Evolutionary conservation across 1,140 invertebrate species (phyloP).

Genomic region (Mizuhopecten yessoensis): DNA sequence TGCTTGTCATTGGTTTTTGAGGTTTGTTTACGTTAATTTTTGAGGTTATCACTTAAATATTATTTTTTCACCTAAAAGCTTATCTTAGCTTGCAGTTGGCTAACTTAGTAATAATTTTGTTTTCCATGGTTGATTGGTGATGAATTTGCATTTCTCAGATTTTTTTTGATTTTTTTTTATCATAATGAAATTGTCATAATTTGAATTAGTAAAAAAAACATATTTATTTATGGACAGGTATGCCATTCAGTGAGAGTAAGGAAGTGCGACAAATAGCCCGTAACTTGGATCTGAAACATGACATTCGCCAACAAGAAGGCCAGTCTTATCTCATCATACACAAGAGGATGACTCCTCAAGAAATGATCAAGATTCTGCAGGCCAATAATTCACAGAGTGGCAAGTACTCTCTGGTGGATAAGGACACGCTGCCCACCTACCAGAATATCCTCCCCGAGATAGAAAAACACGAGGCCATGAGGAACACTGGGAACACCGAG

Average conservation of each 20-base stretch:
- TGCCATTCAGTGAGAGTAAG: conserved; percentile 56
- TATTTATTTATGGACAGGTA: conserved; percentile 48
- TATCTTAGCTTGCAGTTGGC: no score
- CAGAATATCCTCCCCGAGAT: conserved; percentile 53
- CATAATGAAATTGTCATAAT: no score
- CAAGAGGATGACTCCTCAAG: conserved; percentile 61
- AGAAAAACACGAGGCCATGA: conserved; percentile 44
- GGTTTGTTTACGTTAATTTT: no score
- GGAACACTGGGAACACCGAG: not conserved
- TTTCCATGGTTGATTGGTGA: no score
- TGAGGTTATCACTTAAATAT: no score
- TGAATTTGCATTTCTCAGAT: no score
- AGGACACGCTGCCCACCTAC: conserved; percentile 60
- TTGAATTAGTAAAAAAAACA: no score
- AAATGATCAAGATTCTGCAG: conserved; percentile 61
- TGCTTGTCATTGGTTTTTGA: no score
- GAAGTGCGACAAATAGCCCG: conserved; percentile 55
- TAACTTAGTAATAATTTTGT: no score
- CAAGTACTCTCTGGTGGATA: conserved; percentile 63
- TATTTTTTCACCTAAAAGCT: no score
- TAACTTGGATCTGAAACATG: conserved; percentile 56
- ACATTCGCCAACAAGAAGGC: conserved; percentile 65
- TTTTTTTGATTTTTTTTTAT: no score
- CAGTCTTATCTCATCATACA: conserved; percentile 67
- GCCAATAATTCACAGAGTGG: conserved; percentile 55